Percentiles rank a stretch among this genome's conserved stretches.
Evolutionary conservation across 2,113 vertebrate genomes (phyloP).

Genomic region (Guaruba guarouba): DNA sequence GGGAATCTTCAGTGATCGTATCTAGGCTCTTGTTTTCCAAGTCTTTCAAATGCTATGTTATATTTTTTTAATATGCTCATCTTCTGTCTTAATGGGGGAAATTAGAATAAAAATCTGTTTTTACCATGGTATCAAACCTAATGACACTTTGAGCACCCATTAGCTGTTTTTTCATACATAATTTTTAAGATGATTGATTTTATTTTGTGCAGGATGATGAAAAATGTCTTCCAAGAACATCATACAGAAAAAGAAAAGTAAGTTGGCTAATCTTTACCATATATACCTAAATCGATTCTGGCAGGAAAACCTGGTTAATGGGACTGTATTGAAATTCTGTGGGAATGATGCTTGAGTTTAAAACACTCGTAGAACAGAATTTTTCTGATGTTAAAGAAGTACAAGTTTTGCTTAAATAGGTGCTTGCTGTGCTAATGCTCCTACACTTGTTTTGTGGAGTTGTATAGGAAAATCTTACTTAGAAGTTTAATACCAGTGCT

Average conservation of each 20-base stretch:
- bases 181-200: neutral
- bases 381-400: neutral
- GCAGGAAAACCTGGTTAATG: neutral
- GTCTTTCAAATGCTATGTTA: neutral
- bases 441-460: accelerated
- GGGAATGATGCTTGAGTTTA: neutral
- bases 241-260: slow-evolving; percentile 82
- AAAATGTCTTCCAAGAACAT: slow-evolving; percentile 82
- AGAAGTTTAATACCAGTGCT: neutral
- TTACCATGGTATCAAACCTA: neutral
- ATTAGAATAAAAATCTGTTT: neutral
- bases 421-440: neutral
- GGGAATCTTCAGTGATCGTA: neutral
- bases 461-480: neutral
- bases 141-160: neutral
- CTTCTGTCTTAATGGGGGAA: neutral
- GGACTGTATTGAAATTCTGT: neutral
- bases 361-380: neutral
- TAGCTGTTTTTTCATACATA: neutral
- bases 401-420: neutral
- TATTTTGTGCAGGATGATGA: slow-evolving; percentile 80
- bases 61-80: neutral
- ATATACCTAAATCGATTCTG: neutral
- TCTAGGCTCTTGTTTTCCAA: neutral
- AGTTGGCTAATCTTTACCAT: slow-evolving; percentile 1